Evolutionary conservation across 2,797 vertebrate species (phyloP).

Genomic region (Sebastes trivittatus): DNA sequence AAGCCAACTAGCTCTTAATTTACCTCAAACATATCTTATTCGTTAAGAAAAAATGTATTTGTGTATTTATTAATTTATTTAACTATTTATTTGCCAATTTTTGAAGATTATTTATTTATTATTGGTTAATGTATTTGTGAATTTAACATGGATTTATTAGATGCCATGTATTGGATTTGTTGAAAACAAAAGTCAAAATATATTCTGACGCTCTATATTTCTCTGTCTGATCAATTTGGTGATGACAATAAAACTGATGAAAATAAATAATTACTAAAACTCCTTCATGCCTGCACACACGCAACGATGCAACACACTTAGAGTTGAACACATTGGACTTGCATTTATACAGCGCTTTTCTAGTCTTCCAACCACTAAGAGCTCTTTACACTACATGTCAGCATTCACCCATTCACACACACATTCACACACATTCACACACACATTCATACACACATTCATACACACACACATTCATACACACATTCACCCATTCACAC

Average conservation of each 20-base stretch:
- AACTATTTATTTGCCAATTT: slow-evolving; percentile 67
- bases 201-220: slow-evolving; percentile 50
- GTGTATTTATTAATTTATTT: slow-evolving; percentile 67
- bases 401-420: too few species aligned
- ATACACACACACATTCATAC: too few species aligned
- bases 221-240: slow-evolving; percentile 55
- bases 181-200: slow-evolving; percentile 56
- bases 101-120: slow-evolving; percentile 63
- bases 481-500: too few species aligned
- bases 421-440: too few species aligned
- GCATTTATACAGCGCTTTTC: too few species aligned
- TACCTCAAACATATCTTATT: slow-evolving; percentile 45
- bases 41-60: slow-evolving; percentile 35
- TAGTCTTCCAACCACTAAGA: too few species aligned
- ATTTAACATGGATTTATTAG: slow-evolving; percentile 36
- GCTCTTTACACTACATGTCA: too few species aligned
- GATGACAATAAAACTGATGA: slow-evolving; percentile 60
- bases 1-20: slow-evolving; percentile 57
- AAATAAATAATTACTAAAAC: slow-evolving; percentile 17
- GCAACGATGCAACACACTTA: background rate
- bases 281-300: background rate
- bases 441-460: too few species aligned
- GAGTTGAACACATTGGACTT: background rate
- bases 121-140: slow-evolving; percentile 56
- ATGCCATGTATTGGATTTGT: slow-evolving; percentile 53